Base-by-base conservation (phyloP, 2,888 invertebrate species). In the Laspeyria flexula region DNA sequence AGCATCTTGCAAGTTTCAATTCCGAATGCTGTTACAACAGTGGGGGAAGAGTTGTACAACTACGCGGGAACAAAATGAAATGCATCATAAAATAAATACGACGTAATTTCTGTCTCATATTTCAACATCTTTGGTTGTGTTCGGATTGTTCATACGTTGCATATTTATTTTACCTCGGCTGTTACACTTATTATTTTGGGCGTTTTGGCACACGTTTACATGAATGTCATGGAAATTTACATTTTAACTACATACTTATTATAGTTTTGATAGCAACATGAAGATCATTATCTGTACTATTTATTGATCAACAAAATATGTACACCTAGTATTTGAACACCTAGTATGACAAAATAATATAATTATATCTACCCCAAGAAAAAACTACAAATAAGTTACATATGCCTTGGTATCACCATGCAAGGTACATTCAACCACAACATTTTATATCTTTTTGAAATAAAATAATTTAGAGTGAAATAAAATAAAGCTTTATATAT, bases 1-100 rank as follows among this genome's bases (percentile, higher is more conserved):
- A 85, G 77, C 82, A 83, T 83, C 82, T 81, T 71, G 71, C 75
- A 83, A 87, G 82, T 88, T 88, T 83, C 79, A 78, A 82, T 86
- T 83, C 69, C 54, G 77, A 83, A 83, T 81, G 72, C 77, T 79
- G 77, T 76, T 83, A 81, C 79, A 82, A 81, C 72, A 73, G 62
- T 66, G 64, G 60, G 58, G 70, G 62, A 42, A 61, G 70, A 77
- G 50, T 57, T 45, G 46, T 55, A 56, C 70, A 80, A 81, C 75
- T 79, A 75, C 53, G 55, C 57, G 59, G 56, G 65, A 77, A 73
- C 70, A 74, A 78, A 81, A 82, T 75, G 67, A 81, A 80, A 86
- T 80, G 77, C 81, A 78, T 75, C 75, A 72, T 78, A 77, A 80
- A 80, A 80, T 80, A 83, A 81, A 77, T 71, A 74, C 59, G 50